Evolutionary conservation across 2,888 invertebrate genomes (phyloP), one percentile per base, ranked within the genome.

Genomic region (Glyphotaelius pellucidus): DNA sequence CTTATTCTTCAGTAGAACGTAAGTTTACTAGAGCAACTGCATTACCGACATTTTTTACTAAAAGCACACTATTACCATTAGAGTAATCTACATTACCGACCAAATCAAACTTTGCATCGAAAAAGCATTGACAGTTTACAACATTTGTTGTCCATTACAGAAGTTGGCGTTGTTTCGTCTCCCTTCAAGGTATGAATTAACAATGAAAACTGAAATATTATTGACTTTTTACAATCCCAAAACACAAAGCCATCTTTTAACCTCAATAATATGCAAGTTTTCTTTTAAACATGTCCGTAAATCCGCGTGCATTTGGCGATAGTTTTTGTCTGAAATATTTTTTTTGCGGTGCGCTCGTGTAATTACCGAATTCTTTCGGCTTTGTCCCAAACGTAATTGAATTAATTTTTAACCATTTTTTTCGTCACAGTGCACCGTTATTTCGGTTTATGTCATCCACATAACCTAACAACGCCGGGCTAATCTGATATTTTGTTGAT

Each of bases 81-180:
- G 52, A 67, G 52, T 5, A 25, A 67, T 67, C 87, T 67, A 42
- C 32, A 14, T 87, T 87, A 87, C 87, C 87, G 52, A 52, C 84
- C 87, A 19, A 87, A 87, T 31, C 90, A 90, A 90, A 83, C 47
- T 90, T 91, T 79, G 91, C 91, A 81, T 91, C 87, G 81, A 47
- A 52, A 91, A 80, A 52, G 91, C 91, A 86, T 91, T 91, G 91
- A 91, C 91, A 91, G 91, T 87, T 87, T 87, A 52, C 67, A 52
- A 87, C n/a, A 52, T 19, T 87, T 52, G 87, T 87, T 87, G 52
- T 52, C 31, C 52, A 35, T n/a, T 80, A 25, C 30, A 30, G 52
- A 87, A 52, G 47, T 87, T 52, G 52, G 87, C 87, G 87, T 87
- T 47, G 12, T 52, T 30, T n/a, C 87, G 35, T 35, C 35, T 85